Evolutionary conservation across 1,140 invertebrate genomes (phyloP), one percentile per base, ranked within the genome.

Genomic region (Bombus waltoni): DNA sequence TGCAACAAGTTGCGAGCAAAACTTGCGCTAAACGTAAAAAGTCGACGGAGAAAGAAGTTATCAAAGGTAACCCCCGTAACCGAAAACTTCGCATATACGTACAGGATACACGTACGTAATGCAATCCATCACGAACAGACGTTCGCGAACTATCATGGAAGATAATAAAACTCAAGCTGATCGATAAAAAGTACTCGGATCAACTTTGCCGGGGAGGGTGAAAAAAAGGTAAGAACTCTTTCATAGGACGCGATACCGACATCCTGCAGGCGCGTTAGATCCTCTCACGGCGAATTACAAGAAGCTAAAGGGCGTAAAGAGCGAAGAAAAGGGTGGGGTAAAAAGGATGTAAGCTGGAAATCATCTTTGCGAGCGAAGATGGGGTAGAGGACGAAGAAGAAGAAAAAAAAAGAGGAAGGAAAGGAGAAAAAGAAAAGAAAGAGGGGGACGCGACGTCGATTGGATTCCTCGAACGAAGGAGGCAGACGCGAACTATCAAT

Each of bases 271-370:
- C 25, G 66, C 65, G 44, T 32, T 32, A 28, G 68, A 72, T 81
- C 68, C 68, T 72, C 28, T 81, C 79, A 72, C 79, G n/a, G 47
- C 28, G 68, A 81, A 81, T 81, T 81, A 72, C 79, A 59, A 71
- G 79, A 28, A 32, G 38, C n/a, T 44, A 53, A 59, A 59, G 47
- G 38, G 42, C 66, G 42, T 71, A 75, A 62, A n/a, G 74, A 13
- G 22, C 28, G 47, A 22, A 2, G 62, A 32, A 28, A 22, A 22
- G 25, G 42, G 3, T 28, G 25, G 32, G 35, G 11, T 10, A 62
- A 25, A 38, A 53, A 18, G 32, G 65, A 28, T 53, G 77, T 70
- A 80, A 70, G 65, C 66, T 83, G 74, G 65, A 78, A 78, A 83
- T 78, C 74, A 78, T 70, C 35, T 83, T 70, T 32, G n/a, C 32